Base-by-base conservation (phyloP, 1,140 invertebrate species). In the Anastrepha ludens region DNA sequence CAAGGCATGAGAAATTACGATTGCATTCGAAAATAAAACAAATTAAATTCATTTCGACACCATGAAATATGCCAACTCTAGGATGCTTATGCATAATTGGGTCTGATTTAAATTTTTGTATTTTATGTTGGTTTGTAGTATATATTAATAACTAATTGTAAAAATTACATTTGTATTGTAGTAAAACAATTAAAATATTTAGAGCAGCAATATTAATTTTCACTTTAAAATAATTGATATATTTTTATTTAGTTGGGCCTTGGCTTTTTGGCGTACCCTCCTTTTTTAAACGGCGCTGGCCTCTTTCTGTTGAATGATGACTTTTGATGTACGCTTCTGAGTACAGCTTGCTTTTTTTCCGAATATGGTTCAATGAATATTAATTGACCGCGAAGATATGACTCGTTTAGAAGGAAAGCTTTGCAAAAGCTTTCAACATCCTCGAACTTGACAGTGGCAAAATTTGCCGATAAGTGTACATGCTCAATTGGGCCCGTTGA, bases 311-410 rank as follows among this genome's bases (percentile, higher is more conserved):
- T 85, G 2, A 59, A 60, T n/a, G n/a, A 15, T 85, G 17, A n/a
- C 8, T 58, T 88, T 41, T 58, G 39, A 50, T 81, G 70, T 0
- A 3, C n/a, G 9, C 6, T 55, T 55, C 13, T 81, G 6, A 88
- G 20, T 0, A 89, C 9, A 64, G 70, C 87, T 11, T 89, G 70
- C 62, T 92, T 92, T 0, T 89, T 58, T 2, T 65, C 20, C 0
- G 91, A 92, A 81, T 91, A 90, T 1, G 91, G 91, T 86, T 92
- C 91, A 0, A 92, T 11, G 41, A 92, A 92, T 0, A 92, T 81
- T 1, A 89, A 89, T 3, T 88, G 74, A 6, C 89, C 89, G 4
- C 88, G 67, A 0, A 92, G 0, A 0, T 81, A 0, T 0, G n/a
- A 39, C 29, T 92, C 91, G 29, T 92, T 91, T 1, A 88, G 17